Percentiles rank a stretch among this genome's conserved stretches.
phyloP scores from a whole-genome alignment of 2,113 vertebrate species.

The Hiodon tergisus region DNA sequence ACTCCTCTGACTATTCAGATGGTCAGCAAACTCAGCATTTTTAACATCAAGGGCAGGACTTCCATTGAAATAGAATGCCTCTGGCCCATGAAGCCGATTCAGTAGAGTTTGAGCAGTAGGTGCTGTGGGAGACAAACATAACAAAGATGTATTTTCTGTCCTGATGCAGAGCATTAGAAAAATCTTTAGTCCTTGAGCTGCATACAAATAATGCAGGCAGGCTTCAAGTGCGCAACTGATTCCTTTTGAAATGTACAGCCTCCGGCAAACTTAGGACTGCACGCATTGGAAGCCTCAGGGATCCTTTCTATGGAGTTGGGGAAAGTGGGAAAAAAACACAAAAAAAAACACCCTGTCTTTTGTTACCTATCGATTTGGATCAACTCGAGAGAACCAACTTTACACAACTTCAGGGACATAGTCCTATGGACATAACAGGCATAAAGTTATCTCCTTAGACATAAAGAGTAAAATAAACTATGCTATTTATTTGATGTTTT shows the following conservation, averaged over 20 bases:
- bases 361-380: slow-evolving; percentile 22
- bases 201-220: slow-evolving; percentile 28
- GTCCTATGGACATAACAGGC: slow-evolving; percentile 6
- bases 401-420: slow-evolving; percentile 12
- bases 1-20: slow-evolving; percentile 34
- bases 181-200: slow-evolving; percentile 23
- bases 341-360: slow-evolving; percentile 13
- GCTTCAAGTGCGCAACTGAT: slow-evolving; percentile 33
- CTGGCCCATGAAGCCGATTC: slow-evolving; percentile 18
- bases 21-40: slow-evolving; percentile 49
- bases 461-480: background rate
- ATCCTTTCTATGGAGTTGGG: slow-evolving; percentile 7
- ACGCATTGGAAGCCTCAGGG: slow-evolving; percentile 1
- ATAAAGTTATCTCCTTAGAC: background rate
- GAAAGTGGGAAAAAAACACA: background rate
- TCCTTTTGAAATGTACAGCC: slow-evolving; percentile 30
- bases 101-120: slow-evolving; percentile 1
- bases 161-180: slow-evolving; percentile 13
- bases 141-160: slow-evolving; percentile 28
- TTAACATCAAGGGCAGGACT: slow-evolving; percentile 14
- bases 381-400: slow-evolving; percentile 17
- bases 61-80: slow-evolving; percentile 19
- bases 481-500: background rate
- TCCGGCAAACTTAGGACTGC: slow-evolving; percentile 27
- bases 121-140: slow-evolving; percentile 1